phyloP scores from a whole-genome alignment of 2,113 vertebrate species.

The Crotophaga sulcirostris region DNA sequence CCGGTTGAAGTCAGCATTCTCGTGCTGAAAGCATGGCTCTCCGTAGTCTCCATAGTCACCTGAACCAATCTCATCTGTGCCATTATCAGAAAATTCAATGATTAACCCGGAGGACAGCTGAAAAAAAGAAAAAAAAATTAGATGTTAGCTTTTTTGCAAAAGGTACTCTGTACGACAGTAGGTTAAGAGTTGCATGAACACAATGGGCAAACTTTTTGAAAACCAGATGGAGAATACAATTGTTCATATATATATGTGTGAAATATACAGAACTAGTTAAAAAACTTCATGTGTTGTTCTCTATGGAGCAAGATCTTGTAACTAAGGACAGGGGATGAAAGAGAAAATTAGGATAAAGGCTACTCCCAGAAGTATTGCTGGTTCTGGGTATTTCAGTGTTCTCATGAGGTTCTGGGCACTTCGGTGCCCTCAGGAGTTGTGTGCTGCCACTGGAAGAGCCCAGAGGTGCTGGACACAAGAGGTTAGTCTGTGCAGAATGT shows the following conservation, averaged over 20 bases:
- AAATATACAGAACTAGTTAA: background rate
- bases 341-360: background rate
- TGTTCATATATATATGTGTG: background rate
- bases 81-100: slow-evolving; percentile 76
- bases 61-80: slow-evolving; percentile 70
- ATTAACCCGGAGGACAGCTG: slow-evolving; percentile 68
- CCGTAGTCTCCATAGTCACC: slow-evolving; percentile 75
- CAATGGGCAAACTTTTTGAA: background rate
- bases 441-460: background rate
- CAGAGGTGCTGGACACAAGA: background rate
- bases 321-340: background rate
- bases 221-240: background rate
- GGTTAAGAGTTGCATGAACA: background rate
- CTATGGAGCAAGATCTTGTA: background rate
- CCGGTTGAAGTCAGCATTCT: slow-evolving; percentile 83
- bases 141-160: background rate
- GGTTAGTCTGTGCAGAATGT: background rate
- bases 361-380: background rate
- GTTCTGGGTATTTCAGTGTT: background rate
- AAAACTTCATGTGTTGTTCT: background rate
- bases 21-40: slow-evolving; percentile 76
- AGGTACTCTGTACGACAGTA: background rate
- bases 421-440: background rate
- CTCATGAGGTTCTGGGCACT: background rate
- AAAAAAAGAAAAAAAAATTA: slow-evolving; percentile 14